Evolutionary conservation across 1,140 invertebrate species (phyloP).

Genomic region (Campoletis sonorensis): DNA sequence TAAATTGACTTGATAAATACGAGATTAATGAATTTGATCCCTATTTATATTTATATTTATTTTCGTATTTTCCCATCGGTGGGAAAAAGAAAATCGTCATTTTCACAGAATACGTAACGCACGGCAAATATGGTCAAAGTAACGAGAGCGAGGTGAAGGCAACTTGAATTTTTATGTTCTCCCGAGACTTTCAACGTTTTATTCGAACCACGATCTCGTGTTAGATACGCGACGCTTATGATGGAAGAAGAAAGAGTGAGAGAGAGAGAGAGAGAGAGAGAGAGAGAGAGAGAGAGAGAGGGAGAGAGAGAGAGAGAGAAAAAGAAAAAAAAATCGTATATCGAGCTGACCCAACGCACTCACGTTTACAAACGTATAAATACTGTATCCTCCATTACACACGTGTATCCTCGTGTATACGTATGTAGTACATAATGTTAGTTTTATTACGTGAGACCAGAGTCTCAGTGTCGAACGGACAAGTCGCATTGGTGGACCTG

Average conservation of each 20-base stretch:
- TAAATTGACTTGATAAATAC: too few relatives aligned
- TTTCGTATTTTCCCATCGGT: neutral
- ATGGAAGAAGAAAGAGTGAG: neutral
- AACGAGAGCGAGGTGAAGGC: slow-evolving; percentile 9
- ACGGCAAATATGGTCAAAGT: neutral
- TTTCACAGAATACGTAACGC: slow-evolving; percentile 14
- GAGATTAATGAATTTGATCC: too few relatives aligned
- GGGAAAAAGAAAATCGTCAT: slow-evolving; percentile 8
- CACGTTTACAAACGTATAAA: slow-evolving; percentile 17
- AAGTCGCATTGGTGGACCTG: neutral
- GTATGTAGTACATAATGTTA: neutral
- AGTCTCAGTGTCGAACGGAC: neutral
- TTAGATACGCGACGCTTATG: slow-evolving; percentile 30
- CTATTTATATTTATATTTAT: too few relatives aligned
- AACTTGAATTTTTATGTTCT: slow-evolving; percentile 1
- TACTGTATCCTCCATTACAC: neutral
- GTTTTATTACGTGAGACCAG: neutral
- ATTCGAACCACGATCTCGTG: slow-evolving; percentile 31
- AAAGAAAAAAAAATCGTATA: slow-evolving; percentile 1
- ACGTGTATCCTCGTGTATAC: neutral
- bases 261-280: too few relatives aligned
- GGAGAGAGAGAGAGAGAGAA: neutral
- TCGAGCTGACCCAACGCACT: slow-evolving; percentile 31
- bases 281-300: neutral
- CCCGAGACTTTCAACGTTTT: slow-evolving; percentile 1